Base-by-base conservation (phyloP, 2,797 vertebrate genomes). In the Sciurus carolinensis region DNA sequence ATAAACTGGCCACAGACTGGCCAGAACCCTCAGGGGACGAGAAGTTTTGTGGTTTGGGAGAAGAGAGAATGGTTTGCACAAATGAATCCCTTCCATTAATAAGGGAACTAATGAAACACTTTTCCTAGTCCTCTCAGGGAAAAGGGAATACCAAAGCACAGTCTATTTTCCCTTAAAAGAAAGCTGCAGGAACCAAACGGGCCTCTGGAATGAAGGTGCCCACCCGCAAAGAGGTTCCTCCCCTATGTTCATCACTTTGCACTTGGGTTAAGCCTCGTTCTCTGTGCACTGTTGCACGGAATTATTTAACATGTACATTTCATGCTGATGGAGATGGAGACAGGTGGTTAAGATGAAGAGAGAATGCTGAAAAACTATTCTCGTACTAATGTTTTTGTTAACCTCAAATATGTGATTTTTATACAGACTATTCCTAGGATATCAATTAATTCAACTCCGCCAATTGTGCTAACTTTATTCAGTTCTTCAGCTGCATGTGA, bases 21-120 rank as follows among this genome's bases (percentile, higher is more conserved):
- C 28, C 3, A 22, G 4, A 10, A 18, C 4, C 24, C 26, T 12
- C 10, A 36, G 13, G 3, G 66, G 0, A 47, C 1, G 11, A 33
- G 8, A 69, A 12, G 2, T 50, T 28, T 20, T 33, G 20, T 26
- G 11, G 0, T 4, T 33, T 26, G 42, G 22, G 7, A 87, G 47
- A 66, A 80, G 39, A 59, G n/a, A 62, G 73, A 85, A 59, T 4
- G 10, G 57, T 62, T 18, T 77, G 69, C 36, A 80, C 59, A 57
- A 81, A 50, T 5, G 26, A 81, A n/a, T 72, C 39, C 15, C n/a
- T 18, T 71, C n/a, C 39, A 67, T 11, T 18, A 81, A 42, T 54
- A 89, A 89, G 22, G 4, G 44, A 79, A 87, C 62, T 13, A 47
- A 67, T 5, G 5, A 92, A 64, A 59, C 3, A 54, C 10, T 17